Conservation (phyloP, 1,140 invertebrate genomes). For the Archivesica marissinica region DNA sequence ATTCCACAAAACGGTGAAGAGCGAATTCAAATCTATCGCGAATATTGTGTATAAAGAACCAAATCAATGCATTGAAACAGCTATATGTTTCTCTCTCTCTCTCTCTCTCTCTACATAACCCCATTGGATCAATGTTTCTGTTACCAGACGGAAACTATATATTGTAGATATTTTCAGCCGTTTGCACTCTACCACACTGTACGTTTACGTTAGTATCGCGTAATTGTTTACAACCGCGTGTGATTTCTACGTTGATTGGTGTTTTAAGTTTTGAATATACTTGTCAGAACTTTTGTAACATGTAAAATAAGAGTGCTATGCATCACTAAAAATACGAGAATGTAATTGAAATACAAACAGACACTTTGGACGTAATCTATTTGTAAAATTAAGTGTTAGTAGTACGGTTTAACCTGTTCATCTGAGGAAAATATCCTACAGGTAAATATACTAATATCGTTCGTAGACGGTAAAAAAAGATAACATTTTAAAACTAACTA, state of each 20-base stretch:
- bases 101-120: background rate
- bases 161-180: slow-evolving; percentile 1
- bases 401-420: background rate
- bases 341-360: background rate
- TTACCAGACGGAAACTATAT: background rate
- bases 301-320: background rate
- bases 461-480: background rate
- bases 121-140: slow-evolving; percentile 10
- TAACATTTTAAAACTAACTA: slow-evolving; percentile 12
- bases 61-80: slow-evolving; percentile 32
- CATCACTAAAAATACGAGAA: background rate
- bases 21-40: slow-evolving; percentile 33
- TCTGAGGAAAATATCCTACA: background rate
- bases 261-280: no score
- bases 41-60: slow-evolving; percentile 5
- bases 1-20: slow-evolving; percentile 6
- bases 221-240: no score
- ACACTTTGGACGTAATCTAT: background rate
- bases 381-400: background rate
- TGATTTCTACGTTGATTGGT: no score
- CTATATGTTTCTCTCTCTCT: slow-evolving; percentile 37
- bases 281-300: background rate
- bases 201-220: background rate
- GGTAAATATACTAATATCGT: slow-evolving; percentile 23
- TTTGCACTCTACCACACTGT: background rate